Percentiles rank a stretch among this genome's conserved stretches.
Conservation (phyloP, 2,888 invertebrate species). For the Sepiola atlantica region DNA sequence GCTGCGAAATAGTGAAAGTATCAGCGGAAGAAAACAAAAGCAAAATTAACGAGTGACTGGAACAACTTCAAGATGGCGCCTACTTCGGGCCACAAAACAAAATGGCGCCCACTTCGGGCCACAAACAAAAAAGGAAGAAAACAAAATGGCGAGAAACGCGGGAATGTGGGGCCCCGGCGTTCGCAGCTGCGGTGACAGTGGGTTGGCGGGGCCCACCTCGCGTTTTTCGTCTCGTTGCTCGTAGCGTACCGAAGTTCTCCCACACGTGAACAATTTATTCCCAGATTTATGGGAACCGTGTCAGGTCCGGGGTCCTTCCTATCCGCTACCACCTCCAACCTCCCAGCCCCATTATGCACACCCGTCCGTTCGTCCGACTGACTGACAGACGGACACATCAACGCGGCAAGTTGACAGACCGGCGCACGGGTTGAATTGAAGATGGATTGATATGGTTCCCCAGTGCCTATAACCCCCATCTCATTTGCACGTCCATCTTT, state of each 20-base stretch:
- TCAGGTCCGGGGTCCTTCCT: background rate
- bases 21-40: background rate
- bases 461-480: background rate
- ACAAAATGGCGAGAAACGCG: background rate
- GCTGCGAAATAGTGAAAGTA: too few relatives aligned
- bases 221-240: conserved; percentile 15
- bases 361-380: background rate
- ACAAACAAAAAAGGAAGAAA: background rate
- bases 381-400: background rate
- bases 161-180: background rate
- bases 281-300: conserved; percentile 19
- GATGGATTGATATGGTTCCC: conserved; percentile 9
- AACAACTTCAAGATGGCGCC: background rate
- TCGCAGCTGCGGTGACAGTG: background rate
- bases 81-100: background rate
- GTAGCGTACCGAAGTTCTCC: conserved; percentile 32
- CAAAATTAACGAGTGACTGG: background rate
- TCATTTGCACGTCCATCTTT: conserved; percentile 2
- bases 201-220: background rate
- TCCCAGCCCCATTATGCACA: background rate
- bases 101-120: background rate
- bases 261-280: conserved; percentile 22
- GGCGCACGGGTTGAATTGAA: background rate
- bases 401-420: background rate
- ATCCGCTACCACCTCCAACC: too few relatives aligned